Conservation (phyloP, 1,140 invertebrate genomes). For the Drosophila kurseongensis region DNA sequence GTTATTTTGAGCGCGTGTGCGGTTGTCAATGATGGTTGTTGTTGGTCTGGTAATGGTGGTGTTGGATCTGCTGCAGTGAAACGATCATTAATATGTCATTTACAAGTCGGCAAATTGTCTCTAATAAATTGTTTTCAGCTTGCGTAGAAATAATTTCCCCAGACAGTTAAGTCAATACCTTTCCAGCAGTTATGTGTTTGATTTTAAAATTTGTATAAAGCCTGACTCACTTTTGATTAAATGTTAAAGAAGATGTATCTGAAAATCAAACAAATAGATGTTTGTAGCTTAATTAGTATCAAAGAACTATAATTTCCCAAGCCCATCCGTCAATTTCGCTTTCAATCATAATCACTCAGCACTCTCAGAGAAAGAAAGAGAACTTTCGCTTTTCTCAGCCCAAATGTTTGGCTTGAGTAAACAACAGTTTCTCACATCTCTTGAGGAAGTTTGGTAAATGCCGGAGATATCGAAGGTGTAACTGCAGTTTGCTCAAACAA, state of each 20-base stretch:
- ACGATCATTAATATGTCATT: constrained; percentile 81
- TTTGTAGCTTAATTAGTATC: constrained; percentile 2
- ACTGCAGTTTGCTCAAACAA: constrained; percentile 9
- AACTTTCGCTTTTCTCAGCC: constrained; percentile 37
- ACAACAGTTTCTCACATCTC: constrained; percentile 22
- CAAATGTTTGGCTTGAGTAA: constrained; percentile 28
- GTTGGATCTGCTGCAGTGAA: constrained; percentile 47
- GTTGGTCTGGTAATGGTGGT: constrained; percentile 16
- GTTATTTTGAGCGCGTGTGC: constrained; percentile 74
- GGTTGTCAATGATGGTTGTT: constrained; percentile 25
- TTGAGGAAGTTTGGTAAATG: constrained; percentile 6
- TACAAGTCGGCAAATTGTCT: constrained; percentile 76
- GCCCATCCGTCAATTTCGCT: constrained; percentile 22
- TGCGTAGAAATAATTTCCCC: constrained; percentile 19
- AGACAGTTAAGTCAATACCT: constrained; percentile 10
- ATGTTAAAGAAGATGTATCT: neutral
- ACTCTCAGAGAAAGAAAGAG: constrained; percentile 2
- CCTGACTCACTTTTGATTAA: constrained; percentile 1
- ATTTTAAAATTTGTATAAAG: constrained; percentile 7
- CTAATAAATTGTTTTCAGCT: constrained; percentile 74
- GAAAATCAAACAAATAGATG: neutral
- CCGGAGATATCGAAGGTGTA: constrained; percentile 11
- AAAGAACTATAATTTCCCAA: constrained; percentile 11
- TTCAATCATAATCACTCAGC: constrained; percentile 31
- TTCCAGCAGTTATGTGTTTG: neutral